A percentile compares a stretch with the other conserved stretches of the same genome.
phyloP scores from a whole-genome alignment of 2,888 invertebrate genomes.

The Ophioninae sp. region DNA sequence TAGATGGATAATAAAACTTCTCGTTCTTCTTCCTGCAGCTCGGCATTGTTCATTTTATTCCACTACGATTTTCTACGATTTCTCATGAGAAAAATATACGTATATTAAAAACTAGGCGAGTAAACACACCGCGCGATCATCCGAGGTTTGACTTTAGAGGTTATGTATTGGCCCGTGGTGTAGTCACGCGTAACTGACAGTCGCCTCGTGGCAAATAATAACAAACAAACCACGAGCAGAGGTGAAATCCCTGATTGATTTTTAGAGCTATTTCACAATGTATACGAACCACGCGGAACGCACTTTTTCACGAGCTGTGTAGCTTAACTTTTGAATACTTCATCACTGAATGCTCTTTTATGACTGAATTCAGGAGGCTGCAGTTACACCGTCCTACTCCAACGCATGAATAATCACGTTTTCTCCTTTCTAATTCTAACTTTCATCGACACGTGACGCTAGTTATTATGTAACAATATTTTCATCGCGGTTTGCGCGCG shows the following conservation, averaged over 20 bases:
- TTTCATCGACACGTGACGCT: no score
- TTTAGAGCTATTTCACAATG: neutral
- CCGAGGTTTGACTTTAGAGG: constrained; percentile 32
- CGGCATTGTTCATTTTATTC: constrained; percentile 83
- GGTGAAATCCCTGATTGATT: neutral
- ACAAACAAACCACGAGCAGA: neutral
- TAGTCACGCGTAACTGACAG: constrained; percentile 8
- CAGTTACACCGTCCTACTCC: no score
- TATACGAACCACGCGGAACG: neutral
- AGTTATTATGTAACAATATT: no score
- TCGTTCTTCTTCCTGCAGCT: constrained; percentile 92
- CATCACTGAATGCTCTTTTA: neutral
- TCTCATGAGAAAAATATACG: constrained; percentile 39
- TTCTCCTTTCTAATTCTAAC: no score
- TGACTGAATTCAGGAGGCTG: no score
- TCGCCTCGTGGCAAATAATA: neutral
- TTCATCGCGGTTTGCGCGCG: no score
- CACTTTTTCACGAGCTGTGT: neutral
- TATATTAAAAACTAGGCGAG: constrained; percentile 27
- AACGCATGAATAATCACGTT: no score
- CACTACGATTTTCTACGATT: neutral
- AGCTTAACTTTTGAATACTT: neutral
- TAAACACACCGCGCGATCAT: constrained; percentile 35
- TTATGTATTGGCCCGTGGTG: neutral
- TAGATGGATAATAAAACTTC: constrained; percentile 96